Base-by-base conservation (phyloP, 2,113 vertebrate genomes). In the Onychostoma macrolepis region DNA sequence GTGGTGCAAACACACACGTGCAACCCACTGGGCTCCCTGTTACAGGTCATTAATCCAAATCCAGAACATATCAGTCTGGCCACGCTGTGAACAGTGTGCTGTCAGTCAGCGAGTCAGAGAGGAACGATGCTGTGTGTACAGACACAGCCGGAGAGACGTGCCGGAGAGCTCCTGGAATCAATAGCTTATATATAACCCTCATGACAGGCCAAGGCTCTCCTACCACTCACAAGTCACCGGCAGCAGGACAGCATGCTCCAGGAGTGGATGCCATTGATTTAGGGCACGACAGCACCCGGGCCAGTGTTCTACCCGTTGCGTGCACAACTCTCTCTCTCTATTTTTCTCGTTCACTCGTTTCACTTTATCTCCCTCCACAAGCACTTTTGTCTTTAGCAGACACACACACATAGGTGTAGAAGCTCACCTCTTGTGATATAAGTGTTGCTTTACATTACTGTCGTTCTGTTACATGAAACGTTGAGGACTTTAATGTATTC, bases 121-220 rank as follows among this genome's bases (percentile, higher is more conserved):
- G 79, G 15, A 86, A 48, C 45, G 13, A 61, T 87, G 76, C 38
- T 48, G 71, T 61, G 85, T 83, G 83, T 33, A 79, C 43, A 74
- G 43, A 78, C 72, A 71, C 79, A 86, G 84, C 72, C 80, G 30
- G 58, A 83, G 71, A 77, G 58, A 83, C 69, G 45, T 30, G 56
- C 50, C 61, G 43, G 79, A 76, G 71, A 58, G 80, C 79, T 63
- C 48, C 63, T 76, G 50, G 36, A 72, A 84, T 88, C 84, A 82
- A 81, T 82, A 81, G 87, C 74, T 78, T 88, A 82, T 88, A 85
- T 86, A 85, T 85, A 88, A 85, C 87, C 78, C 43, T 77, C 30
- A 65, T 85, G 83, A 88, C 87, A 88, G 78, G 78, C 87, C 87
- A 85, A 82, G 83, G 87, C 84, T 85, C 77, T 80, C 58, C 28